Evolutionary conservation across 30 jellyfish, hydroid and myxozoan species (phyloP).

Genomic region (Chironex yamaguchii): DNA sequence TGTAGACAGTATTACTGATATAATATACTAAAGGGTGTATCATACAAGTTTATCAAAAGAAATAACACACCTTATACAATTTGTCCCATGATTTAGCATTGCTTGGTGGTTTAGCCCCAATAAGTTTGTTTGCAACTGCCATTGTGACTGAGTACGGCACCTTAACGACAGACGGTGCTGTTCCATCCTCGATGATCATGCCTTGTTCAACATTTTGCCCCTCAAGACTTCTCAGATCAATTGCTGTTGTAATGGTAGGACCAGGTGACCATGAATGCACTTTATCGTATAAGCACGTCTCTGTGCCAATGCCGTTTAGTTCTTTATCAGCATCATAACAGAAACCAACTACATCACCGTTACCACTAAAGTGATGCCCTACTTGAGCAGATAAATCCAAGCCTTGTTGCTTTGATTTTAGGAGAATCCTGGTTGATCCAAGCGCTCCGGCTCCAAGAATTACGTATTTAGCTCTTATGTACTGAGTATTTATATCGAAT

Average conservation of each 20-base stretch:
- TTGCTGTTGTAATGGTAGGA: constrained; percentile 39
- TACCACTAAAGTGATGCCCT: constrained; percentile 52
- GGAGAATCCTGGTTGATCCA: constrained; percentile 47
- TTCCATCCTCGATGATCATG: constrained; percentile 48
- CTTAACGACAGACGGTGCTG: constrained; percentile 22
- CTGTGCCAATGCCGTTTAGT: constrained; percentile 4
- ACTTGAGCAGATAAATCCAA: constrained; percentile 22
- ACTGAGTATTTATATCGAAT: background rate
- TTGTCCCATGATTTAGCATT: background rate
- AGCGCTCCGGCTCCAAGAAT: constrained; percentile 59
- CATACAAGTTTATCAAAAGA: too few relatives aligned
- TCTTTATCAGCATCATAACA: constrained; percentile 20
- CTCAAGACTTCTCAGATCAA: constrained; percentile 18
- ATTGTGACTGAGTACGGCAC: constrained; percentile 8
- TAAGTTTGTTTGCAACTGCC: constrained; percentile 17
- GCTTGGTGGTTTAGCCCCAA: background rate
- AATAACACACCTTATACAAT: constrained; percentile 2
- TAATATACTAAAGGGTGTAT: too few relatives aligned
- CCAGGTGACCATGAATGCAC: constrained; percentile 21
- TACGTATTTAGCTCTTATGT: constrained; percentile 27
- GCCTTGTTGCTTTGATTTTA: constrained; percentile 51
- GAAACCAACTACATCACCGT: constrained; percentile 47
- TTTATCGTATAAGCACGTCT: background rate
- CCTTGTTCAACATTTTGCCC: constrained; percentile 1
- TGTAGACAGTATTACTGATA: too few relatives aligned